Conservation (phyloP, 2,888 invertebrate genomes). For the Dasypogon diadema region DNA sequence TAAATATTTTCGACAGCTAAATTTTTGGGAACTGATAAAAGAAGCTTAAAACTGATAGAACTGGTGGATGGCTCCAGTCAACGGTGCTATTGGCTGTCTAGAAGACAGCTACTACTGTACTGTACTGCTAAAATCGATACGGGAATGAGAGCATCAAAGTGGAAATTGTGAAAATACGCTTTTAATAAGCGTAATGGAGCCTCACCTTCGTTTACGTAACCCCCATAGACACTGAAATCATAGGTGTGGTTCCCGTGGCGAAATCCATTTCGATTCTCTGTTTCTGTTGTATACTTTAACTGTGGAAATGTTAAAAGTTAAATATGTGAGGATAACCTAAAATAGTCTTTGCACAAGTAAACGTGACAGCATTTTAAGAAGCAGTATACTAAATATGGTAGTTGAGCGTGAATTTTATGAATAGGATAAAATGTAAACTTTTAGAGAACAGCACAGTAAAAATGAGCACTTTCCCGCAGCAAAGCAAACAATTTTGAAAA, state of each 20-base stretch:
- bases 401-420: too few species aligned
- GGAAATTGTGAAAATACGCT: constrained; percentile 52
- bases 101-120: neutral
- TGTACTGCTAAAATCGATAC: constrained; percentile 46
- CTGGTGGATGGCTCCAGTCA: constrained; percentile 5
- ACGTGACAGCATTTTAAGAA: too few species aligned
- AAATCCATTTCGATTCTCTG: constrained; percentile 32
- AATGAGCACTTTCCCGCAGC: too few species aligned
- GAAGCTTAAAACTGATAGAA: constrained; percentile 9
- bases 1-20: constrained; percentile 9
- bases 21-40: constrained; percentile 23
- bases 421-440: too few species aligned
- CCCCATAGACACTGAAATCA: constrained; percentile 45
- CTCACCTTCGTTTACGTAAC: constrained; percentile 57
- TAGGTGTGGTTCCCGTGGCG: constrained; percentile 33
- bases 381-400: too few species aligned
- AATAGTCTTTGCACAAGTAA: neutral
- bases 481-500: too few species aligned
- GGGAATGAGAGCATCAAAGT: constrained; percentile 49
- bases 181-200: constrained; percentile 57
- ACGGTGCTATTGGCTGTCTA: too few species aligned
- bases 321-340: neutral
- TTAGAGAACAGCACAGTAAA: too few species aligned
- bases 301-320: constrained; percentile 6
- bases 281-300: neutral